Evolutionary conservation across 2,888 invertebrate genomes (phyloP).

Genomic region (Holacanthella duospinosa): DNA sequence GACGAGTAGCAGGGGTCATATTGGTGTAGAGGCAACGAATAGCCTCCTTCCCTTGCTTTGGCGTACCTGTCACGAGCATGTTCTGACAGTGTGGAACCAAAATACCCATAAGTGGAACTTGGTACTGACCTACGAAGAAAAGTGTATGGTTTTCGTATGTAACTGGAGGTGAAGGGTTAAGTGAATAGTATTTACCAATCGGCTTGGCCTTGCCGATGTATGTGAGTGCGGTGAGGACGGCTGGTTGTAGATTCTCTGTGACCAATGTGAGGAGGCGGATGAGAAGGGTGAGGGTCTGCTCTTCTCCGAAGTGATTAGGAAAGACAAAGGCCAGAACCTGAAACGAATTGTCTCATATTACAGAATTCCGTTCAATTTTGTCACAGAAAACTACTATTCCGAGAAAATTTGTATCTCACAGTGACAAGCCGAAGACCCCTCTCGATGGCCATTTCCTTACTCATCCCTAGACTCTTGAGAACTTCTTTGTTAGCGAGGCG

Average conservation of each 20-base stretch:
- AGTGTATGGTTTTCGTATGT: too few relatives aligned
- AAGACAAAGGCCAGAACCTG: conserved; percentile 81
- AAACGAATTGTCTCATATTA: too few relatives aligned
- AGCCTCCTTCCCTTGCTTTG: conserved; percentile 94
- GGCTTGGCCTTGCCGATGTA: conserved; percentile 79
- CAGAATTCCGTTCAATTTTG: conserved; percentile 8
- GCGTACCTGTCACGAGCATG: conserved; percentile 76
- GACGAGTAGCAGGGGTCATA: conserved; percentile 46
- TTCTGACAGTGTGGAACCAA: conserved; percentile 77
- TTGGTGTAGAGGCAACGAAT: conserved; percentile 83
- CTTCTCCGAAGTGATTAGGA: conserved; percentile 81
- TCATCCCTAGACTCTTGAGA: conserved; percentile 65
- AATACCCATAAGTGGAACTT: conserved; percentile 62
- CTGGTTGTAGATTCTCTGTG: conserved; percentile 66
- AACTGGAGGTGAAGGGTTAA: background rate
- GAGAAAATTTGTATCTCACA: too few relatives aligned
- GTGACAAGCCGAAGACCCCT: conserved; percentile 78
- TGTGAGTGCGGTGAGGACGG: conserved; percentile 71
- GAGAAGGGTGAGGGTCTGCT: conserved; percentile 66
- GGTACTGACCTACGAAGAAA: conserved; percentile 53
- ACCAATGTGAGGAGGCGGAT: conserved; percentile 67
- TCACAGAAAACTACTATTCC: background rate
- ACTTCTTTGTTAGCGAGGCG: conserved; percentile 55
- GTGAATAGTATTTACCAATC: conserved; percentile 54
- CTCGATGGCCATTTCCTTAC: conserved; percentile 70